Percentiles rank a stretch among this genome's conserved stretches.
Evolutionary conservation across 2,113 vertebrate genomes (phyloP).

Genomic region (Carettochelys insculpta): DNA sequence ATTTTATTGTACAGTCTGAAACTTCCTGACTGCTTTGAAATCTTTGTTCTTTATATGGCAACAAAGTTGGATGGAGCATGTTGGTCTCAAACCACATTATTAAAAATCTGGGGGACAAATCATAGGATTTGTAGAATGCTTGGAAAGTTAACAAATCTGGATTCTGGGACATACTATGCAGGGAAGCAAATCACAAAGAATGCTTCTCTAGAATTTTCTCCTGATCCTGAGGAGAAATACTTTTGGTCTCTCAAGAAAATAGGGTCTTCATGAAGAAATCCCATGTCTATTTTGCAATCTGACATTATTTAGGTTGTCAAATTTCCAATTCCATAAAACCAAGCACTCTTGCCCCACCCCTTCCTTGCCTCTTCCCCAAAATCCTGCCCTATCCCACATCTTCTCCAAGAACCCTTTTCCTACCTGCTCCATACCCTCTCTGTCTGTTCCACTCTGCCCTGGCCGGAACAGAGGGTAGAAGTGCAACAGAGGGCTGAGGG

Average conservation of each 20-base stretch:
- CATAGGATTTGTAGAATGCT: too few species aligned
- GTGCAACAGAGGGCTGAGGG: too few species aligned
- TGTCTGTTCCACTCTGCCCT: too few species aligned
- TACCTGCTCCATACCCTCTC: too few species aligned
- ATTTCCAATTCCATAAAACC: too few species aligned
- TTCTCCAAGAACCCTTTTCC: too few species aligned
- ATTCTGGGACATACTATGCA: background rate
- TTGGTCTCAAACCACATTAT: too few species aligned
- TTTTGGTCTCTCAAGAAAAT: background rate
- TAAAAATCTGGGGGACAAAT: too few species aligned
- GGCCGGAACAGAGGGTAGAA: too few species aligned
- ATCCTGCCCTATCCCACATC: too few species aligned
- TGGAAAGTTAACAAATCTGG: background rate
- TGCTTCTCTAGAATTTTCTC: background rate
- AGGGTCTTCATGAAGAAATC: background rate
- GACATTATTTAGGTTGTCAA: background rate
- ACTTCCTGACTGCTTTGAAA: background rate
- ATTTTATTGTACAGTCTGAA: background rate
- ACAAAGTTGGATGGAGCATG: accelerated
- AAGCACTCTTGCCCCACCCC: too few species aligned
- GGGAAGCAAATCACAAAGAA: background rate
- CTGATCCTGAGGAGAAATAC: background rate
- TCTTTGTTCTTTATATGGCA: background rate
- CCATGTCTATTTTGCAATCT: background rate
- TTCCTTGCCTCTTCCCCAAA: too few species aligned